phyloP scores from a whole-genome alignment of 2,113 vertebrate species.

The Melanerpes formicivorus region DNA sequence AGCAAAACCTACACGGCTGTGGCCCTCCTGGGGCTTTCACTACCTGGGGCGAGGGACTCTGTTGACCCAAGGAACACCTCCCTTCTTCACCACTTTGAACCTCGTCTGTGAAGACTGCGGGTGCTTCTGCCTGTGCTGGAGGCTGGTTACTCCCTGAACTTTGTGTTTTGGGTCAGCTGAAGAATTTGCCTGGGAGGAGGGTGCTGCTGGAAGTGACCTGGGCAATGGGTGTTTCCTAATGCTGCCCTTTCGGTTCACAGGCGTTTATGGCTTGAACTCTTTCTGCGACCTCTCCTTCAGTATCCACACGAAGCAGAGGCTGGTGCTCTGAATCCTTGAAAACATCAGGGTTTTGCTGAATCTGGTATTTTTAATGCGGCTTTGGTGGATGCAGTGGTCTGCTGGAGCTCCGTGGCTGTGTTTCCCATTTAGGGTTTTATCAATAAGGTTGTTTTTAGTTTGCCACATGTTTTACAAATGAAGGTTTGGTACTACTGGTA shows the following conservation, averaged over 20 bases:
- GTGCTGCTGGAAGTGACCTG: neutral
- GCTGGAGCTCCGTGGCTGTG: neutral
- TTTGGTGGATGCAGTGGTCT: neutral
- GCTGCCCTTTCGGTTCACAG: neutral
- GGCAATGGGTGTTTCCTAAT: neutral
- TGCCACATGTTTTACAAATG: neutral
- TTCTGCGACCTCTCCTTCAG: neutral
- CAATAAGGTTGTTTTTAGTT: neutral
- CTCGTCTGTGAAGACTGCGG: neutral
- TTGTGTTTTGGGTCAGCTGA: constrained; percentile 36
- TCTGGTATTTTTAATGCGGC: neutral
- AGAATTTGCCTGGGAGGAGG: neutral
- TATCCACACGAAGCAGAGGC: neutral
- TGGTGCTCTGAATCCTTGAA: neutral
- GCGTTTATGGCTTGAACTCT: neutral
- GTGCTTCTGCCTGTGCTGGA: neutral
- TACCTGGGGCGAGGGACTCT: neutral
- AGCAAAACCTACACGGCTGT: constrained; percentile 8
- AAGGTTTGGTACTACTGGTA: neutral
- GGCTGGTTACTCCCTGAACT: constrained; percentile 27
- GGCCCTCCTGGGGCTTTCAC: neutral
- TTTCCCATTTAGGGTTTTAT: neutral
- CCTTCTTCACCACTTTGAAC: neutral
- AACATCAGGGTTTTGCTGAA: neutral
- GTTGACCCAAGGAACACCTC: neutral